Percentiles rank a stretch among this genome's conserved stretches.
Conservation (phyloP, 2,888 invertebrate species). For the Baronia brevicornis region DNA sequence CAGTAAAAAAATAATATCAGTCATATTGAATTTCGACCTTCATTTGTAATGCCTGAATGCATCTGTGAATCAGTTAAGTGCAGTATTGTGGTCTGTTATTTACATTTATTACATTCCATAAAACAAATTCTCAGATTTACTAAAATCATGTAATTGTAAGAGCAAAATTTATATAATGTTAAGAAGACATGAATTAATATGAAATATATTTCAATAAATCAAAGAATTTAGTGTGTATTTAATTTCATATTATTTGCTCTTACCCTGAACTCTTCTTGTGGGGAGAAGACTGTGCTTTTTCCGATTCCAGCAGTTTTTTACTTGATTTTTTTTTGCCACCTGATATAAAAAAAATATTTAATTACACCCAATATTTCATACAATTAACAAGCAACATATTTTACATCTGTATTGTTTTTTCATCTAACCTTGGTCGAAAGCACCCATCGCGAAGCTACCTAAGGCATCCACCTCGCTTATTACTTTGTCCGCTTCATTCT, state of each 20-base stretch:
- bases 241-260: constrained; percentile 21
- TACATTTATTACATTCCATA: constrained; percentile 29
- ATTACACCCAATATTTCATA: constrained; percentile 3
- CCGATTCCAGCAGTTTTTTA: constrained; percentile 61
- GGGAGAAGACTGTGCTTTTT: constrained; percentile 60
- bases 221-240: constrained; percentile 6
- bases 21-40: too few species aligned
- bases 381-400: too few species aligned
- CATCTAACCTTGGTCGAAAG: constrained; percentile 66
- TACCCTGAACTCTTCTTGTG: constrained; percentile 69
- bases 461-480: constrained; percentile 63
- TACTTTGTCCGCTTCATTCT: constrained; percentile 55
- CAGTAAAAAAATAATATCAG: too few species aligned
- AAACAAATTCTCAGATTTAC: constrained; percentile 9
- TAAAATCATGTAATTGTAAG: too few species aligned
- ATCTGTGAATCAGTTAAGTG: constrained; percentile 43
- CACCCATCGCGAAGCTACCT: constrained; percentile 63
- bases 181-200: too few species aligned
- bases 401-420: too few species aligned
- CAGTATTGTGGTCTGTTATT: constrained; percentile 43
- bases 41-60: constrained; percentile 19
- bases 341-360: constrained; percentile 22
- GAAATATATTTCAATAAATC: constrained; percentile 4
- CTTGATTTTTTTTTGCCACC: constrained; percentile 69
- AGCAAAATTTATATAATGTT: too few species aligned